These are phyloP conservation scores for Phalacrocorax aristotelis DNA, from an alignment of 2,113 vertebrate species.

Conservation along the genomic window DNA sequence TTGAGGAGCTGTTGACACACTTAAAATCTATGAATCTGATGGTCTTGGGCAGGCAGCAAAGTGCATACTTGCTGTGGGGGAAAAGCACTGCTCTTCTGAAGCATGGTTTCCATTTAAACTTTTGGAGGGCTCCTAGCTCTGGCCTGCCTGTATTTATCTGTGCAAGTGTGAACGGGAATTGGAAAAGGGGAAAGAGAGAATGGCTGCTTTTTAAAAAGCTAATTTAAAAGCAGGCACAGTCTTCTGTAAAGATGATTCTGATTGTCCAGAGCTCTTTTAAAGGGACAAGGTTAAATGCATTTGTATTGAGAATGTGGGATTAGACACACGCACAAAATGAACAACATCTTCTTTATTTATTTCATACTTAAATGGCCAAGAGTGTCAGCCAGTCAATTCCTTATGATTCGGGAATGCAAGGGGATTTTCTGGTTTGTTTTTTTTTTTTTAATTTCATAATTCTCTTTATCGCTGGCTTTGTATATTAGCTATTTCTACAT, in stretches of 20 bases:
- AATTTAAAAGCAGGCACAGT: conserved; percentile 67
- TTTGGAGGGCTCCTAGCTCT: neutral
- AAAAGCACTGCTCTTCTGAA: neutral
- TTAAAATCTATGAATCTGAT: neutral
- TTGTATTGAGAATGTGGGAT: conserved; percentile 65
- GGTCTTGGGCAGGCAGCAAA: neutral
- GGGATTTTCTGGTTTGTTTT: conserved; percentile 26
- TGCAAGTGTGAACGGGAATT: conserved; percentile 54
- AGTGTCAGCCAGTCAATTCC: conserved; percentile 49
- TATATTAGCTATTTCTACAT: conserved; percentile 7
- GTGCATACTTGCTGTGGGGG: neutral
- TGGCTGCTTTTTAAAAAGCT: conserved; percentile 62
- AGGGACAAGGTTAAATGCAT: conserved; percentile 66
- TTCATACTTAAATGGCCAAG: conserved; percentile 48
- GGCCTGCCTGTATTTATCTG: conserved; percentile 47
- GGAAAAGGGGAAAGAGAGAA: conserved; percentile 50
- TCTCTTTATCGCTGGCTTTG: conserved; percentile 43
- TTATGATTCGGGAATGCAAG: conserved; percentile 3
- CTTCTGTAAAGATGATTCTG: conserved; percentile 69
- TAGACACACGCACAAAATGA: conserved; percentile 48
- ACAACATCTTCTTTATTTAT: conserved; percentile 56
- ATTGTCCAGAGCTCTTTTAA: conserved; percentile 64
- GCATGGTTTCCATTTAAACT: conserved; percentile 35
- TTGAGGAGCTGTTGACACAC: neutral
- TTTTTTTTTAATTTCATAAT: conserved; percentile 19